Conservation (phyloP, 2,797 vertebrate genomes). For the Microchirus variegatus region DNA sequence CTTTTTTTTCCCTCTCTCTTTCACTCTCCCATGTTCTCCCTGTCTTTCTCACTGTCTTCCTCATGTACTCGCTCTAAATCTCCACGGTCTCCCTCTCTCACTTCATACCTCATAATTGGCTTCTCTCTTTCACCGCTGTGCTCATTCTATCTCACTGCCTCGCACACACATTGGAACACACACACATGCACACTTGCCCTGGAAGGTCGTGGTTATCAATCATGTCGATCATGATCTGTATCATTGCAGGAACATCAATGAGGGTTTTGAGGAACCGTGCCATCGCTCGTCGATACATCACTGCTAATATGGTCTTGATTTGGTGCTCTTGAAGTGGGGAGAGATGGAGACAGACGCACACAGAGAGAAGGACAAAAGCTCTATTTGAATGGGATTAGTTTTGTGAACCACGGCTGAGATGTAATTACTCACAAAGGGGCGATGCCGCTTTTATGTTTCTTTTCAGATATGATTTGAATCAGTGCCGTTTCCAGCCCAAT, state of each 20-base stretch:
- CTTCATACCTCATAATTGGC: no score
- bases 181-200: not conserved
- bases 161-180: constrained; percentile 10
- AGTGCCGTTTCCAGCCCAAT: constrained; percentile 18
- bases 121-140: not conserved
- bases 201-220: constrained; percentile 46
- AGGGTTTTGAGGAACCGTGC: constrained; percentile 44
- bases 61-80: no score
- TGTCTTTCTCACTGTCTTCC: not conserved
- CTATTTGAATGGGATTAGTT: constrained; percentile 51
- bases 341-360: constrained; percentile 20
- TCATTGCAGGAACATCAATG: constrained; percentile 35
- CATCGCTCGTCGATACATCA: constrained; percentile 57
- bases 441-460: constrained; percentile 38
- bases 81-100: no score
- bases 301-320: constrained; percentile 63
- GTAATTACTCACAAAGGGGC: constrained; percentile 51
- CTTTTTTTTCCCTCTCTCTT: constrained; percentile 38
- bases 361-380: constrained; percentile 48
- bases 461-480: constrained; percentile 44
- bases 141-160: not conserved
- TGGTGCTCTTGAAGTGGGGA: constrained; percentile 48
- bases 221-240: constrained; percentile 51
- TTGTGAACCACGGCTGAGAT: constrained; percentile 44
- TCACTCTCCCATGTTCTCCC: not conserved